Conservation (phyloP, 2,113 vertebrate species). For the Tympanuchus pallidicinctus region DNA sequence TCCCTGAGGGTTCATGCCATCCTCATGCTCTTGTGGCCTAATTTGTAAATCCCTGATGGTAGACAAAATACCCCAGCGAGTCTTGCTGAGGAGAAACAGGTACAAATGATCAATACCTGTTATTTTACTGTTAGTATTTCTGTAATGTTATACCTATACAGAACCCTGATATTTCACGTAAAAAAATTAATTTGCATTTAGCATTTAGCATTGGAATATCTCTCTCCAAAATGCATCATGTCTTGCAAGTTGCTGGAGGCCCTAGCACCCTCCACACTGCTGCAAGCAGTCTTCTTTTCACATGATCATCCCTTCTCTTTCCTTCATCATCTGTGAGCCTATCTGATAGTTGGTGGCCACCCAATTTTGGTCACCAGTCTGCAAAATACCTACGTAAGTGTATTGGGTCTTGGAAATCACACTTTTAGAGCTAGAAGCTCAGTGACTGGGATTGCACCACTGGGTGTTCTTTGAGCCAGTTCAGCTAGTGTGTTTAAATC, state of each 20-base stretch:
- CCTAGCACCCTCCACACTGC: background rate
- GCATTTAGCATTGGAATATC: background rate
- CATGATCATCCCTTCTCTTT: background rate
- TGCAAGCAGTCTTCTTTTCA: background rate
- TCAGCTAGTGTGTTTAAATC: background rate
- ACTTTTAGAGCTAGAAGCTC: background rate
- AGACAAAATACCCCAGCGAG: fast-evolving
- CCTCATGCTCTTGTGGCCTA: fast-evolving
- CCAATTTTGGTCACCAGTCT: background rate
- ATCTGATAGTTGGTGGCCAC: background rate
- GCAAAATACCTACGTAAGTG: background rate
- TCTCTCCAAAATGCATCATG: background rate
- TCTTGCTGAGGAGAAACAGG: background rate
- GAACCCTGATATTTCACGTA: background rate
- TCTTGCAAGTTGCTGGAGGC: background rate
- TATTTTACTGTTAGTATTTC: background rate
- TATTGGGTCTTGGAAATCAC: background rate
- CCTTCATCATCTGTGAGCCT: background rate
- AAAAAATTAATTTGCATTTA: background rate
- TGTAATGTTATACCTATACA: background rate
- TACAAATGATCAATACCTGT: background rate
- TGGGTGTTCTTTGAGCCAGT: background rate
- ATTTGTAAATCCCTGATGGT: background rate
- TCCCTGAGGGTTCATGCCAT: background rate
- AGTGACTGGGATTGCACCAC: background rate